Evolutionary conservation across 2,888 invertebrate species (phyloP), one percentile per base, ranked within the genome.

Genomic region (Cryptops parisi): DNA sequence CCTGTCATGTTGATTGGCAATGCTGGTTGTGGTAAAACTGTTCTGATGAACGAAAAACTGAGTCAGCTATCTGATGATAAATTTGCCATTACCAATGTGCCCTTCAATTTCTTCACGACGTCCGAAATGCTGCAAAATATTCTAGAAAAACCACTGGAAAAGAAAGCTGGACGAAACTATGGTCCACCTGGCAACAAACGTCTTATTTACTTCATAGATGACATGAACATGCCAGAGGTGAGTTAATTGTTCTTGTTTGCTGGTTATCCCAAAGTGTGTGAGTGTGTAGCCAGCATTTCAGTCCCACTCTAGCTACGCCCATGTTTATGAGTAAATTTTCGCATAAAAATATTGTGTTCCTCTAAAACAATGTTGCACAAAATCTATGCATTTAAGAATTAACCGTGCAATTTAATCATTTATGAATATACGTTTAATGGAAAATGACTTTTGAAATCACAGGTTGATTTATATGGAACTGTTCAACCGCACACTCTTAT

Each of bases 161-260:
- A 96, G 73, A 96, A 96, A 69, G 94, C 94, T 9, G 94, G 89
- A 5, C 76, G 91, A 58, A 94, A 93, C 71, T 96, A 84, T 64
- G 96, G 93, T 0, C 96, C 96, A 15, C 93, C 93, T 0, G 93
- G 94, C 15, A 91, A 82, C 63, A 91, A 93, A 70, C 86, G 84
- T 0, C 73, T 96, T 41, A 80, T 96, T 57, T 96, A 93, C 68
- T 96, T 96, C 66, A 83, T 96, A 56, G 96, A 96, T 65, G 96
- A 96, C 64, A 84, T 96, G 83, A 96, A 96, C 66, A 96, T 96
- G 93, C 94, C 96, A 1, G 91, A 91, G 76, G 88, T 87, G 21
- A 76, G 77, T 55, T 33, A 33, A 12, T 33, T 33, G n/a, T n/a
- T n/a, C n/a, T n/a, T n/a, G n/a, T n/a, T n/a, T n/a, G n/a, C n/a